Conservation (phyloP, 2,888 invertebrate genomes). For the Oegoconia quadripuncta region DNA sequence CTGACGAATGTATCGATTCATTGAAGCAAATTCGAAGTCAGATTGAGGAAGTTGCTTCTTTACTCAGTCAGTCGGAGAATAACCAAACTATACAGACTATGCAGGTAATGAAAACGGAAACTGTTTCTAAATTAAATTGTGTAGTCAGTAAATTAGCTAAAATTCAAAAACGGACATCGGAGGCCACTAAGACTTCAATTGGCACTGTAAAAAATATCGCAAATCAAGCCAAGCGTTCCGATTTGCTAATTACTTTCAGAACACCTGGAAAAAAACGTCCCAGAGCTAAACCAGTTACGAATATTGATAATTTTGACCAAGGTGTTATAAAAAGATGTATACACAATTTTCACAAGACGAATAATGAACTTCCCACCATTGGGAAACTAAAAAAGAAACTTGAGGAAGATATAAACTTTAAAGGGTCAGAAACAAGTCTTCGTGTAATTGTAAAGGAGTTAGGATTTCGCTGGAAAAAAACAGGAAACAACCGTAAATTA, state of each 20-base stretch:
- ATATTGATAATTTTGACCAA: constrained; percentile 29
- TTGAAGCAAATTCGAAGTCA: no score
- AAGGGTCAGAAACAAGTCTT: constrained; percentile 20
- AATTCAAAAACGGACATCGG: not conserved
- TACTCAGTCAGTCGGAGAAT: no score
- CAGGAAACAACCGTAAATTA: constrained; percentile 23
- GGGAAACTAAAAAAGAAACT: constrained; percentile 19
- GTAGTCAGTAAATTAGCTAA: not conserved
- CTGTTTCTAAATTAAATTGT: not conserved
- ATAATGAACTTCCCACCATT: constrained; percentile 21
- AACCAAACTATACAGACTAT: no score
- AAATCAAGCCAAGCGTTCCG: not conserved
- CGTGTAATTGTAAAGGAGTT: constrained; percentile 10
- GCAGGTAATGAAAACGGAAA: no score
- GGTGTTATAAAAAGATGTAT: constrained; percentile 32
- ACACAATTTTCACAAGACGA: constrained; percentile 26
- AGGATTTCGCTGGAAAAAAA: constrained; percentile 24
- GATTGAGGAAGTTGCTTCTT: no score
- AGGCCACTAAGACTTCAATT: not conserved
- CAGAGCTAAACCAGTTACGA: constrained; percentile 24
- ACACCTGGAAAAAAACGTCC: constrained; percentile 20
- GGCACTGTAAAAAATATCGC: not conserved
- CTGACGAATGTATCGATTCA: no score
- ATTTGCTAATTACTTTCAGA: constrained; percentile 10
- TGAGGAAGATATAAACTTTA: constrained; percentile 21